Evolutionary conservation across 2,113 vertebrate genomes (phyloP).

Genomic region (Vireo altiloquus): DNA sequence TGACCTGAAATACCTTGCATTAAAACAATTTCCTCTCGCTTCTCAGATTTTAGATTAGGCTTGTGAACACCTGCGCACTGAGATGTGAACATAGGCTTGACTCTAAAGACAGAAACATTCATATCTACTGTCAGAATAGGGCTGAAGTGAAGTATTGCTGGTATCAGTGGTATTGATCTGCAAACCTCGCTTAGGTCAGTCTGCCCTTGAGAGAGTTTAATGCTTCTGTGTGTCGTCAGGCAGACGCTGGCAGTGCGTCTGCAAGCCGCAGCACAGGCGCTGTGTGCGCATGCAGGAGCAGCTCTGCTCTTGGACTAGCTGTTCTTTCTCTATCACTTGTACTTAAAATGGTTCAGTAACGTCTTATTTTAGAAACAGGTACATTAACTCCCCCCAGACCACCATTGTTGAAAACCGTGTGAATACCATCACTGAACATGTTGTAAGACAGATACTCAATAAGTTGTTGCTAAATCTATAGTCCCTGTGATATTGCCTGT

Average conservation of each 20-base stretch:
- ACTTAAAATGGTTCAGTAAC: neutral
- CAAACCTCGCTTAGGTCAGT: neutral
- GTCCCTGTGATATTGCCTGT: neutral
- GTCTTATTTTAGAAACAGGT: neutral
- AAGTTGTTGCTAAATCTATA: neutral
- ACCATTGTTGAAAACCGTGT: neutral
- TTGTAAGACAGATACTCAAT: neutral
- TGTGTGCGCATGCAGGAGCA: neutral
- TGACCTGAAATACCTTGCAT: neutral
- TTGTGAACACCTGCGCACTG: neutral
- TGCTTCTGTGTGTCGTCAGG: fast-evolving
- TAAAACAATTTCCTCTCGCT: neutral
- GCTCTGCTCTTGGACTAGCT: neutral
- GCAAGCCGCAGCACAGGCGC: fast-evolving
- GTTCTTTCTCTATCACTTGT: neutral
- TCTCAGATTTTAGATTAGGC: neutral
- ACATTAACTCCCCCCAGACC: neutral
- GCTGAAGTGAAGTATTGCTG: neutral
- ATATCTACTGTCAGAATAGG: neutral
- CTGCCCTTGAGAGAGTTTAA: neutral
- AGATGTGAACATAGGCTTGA: neutral
- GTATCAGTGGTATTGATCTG: neutral
- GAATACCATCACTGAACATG: neutral
- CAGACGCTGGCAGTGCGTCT: neutral
- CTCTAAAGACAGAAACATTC: neutral